phyloP scores from a whole-genome alignment of 2,113 vertebrate species.

The Macquaria ambigua region DNA sequence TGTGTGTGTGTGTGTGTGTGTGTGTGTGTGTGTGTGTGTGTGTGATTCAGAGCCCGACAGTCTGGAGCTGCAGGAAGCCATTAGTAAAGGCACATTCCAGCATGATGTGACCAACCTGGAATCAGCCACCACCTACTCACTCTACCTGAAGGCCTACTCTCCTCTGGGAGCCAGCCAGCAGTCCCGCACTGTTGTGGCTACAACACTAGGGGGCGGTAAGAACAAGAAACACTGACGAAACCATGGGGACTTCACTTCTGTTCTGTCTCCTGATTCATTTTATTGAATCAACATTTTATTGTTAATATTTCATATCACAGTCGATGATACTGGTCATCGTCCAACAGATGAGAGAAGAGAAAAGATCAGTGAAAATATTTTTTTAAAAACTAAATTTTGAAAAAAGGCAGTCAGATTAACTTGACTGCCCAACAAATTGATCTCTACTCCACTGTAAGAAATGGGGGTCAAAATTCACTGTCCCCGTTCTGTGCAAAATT shows the following conservation, averaged over 20 bases:
- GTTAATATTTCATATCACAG: neutral
- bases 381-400: neutral
- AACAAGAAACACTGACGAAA: neutral
- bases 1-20: conserved; percentile 24
- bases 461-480: no score
- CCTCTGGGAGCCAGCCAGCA: conserved; percentile 84
- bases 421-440: no score
- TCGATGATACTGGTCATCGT: neutral
- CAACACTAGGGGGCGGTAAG: conserved; percentile 83
- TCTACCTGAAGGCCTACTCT: conserved; percentile 84
- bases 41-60: conserved; percentile 80
- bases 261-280: neutral
- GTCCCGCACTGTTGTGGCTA: conserved; percentile 78
- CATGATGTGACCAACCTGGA: conserved; percentile 83
- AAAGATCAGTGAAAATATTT: neutral
- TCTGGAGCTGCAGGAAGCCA: conserved; percentile 85
- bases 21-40: conserved; percentile 9
- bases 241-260: neutral
- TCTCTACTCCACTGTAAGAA: no score
- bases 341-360: neutral
- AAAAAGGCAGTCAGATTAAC: no score
- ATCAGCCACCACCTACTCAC: conserved; percentile 81
- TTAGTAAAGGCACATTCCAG: conserved; percentile 84
- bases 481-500: no score
- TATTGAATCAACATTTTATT: no score